Evolutionary conservation across 2,888 invertebrate genomes (phyloP).

Genomic region (Molanna angustata): DNA sequence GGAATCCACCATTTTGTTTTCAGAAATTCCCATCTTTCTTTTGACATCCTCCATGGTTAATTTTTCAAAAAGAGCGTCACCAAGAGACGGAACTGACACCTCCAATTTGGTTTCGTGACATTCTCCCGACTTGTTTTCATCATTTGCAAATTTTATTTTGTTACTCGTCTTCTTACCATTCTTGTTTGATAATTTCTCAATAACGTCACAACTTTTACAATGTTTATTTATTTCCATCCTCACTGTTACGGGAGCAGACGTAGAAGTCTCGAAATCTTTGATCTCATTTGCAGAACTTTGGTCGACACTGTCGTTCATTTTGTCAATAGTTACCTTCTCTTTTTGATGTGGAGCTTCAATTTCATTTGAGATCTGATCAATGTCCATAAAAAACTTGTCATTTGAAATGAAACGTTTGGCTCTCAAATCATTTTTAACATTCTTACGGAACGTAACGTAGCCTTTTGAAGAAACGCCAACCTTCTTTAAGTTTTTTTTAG

Average conservation of each 20-base stretch:
- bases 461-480: too few species aligned
- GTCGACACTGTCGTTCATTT: too few species aligned
- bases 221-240: too few species aligned
- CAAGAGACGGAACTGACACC: not conserved
- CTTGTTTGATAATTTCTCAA: too few species aligned
- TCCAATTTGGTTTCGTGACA: not conserved
- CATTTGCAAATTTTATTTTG: not conserved
- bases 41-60: slow-evolving; percentile 12
- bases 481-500: too few species aligned
- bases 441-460: too few species aligned
- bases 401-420: not conserved
- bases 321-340: too few species aligned
- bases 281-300: too few species aligned
- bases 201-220: too few species aligned
- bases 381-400: not conserved
- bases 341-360: too few species aligned
- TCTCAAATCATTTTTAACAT: slow-evolving; percentile 1
- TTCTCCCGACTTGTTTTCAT: not conserved
- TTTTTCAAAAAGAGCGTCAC: slow-evolving; percentile 9
- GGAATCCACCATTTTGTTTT: slow-evolving; percentile 13
- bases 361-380: not conserved
- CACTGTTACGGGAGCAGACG: too few species aligned
- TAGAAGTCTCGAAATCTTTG: too few species aligned
- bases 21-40: slow-evolving; percentile 8
- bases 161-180: not conserved